These are phyloP conservation scores for Rotaria sp. DNA, from an alignment of 2,888 invertebrate genomes.

Conservation along the genomic window DNA sequence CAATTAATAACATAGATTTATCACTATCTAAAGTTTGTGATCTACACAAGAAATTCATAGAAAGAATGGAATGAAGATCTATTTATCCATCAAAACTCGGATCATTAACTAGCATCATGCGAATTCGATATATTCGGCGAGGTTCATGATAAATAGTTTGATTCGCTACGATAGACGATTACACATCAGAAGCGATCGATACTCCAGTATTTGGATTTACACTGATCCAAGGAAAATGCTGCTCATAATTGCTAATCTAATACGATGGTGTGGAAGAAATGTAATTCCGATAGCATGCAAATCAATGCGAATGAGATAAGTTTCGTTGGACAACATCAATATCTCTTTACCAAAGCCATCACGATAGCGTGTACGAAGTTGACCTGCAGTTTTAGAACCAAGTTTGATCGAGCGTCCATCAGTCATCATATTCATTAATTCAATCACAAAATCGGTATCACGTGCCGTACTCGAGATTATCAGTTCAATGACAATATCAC, in stretches of 20 bases:
- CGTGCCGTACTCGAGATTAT: background rate
- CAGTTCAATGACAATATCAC: conserved; percentile 22
- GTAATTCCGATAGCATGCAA: conserved; percentile 31
- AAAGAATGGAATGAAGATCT: too few species aligned
- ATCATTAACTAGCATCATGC: background rate
- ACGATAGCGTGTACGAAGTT: conserved; percentile 23
- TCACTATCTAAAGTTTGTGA: too few species aligned
- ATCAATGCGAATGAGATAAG: conserved; percentile 8
- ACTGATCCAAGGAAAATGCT: conserved; percentile 30
- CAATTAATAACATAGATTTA: too few species aligned
- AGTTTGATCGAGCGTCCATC: conserved; percentile 36
- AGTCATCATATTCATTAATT: conserved; percentile 22
- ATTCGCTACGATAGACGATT: background rate
- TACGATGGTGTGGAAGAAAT: conserved; percentile 23
- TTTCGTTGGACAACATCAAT: background rate
- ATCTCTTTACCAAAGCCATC: conserved; percentile 26
- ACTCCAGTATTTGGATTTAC: conserved; percentile 33
- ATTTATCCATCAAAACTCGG: background rate
- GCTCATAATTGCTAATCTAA: conserved; percentile 30
- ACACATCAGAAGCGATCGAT: background rate
- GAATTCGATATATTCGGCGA: background rate
- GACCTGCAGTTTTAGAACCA: conserved; percentile 2
- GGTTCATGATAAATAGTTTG: conserved; percentile 33
- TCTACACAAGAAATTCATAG: too few species aligned
- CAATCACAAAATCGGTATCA: conserved; percentile 30